These are phyloP conservation scores for Ectemnius continuus DNA, from an alignment of 2,888 invertebrate genomes.

Conservation along the genomic window DNA sequence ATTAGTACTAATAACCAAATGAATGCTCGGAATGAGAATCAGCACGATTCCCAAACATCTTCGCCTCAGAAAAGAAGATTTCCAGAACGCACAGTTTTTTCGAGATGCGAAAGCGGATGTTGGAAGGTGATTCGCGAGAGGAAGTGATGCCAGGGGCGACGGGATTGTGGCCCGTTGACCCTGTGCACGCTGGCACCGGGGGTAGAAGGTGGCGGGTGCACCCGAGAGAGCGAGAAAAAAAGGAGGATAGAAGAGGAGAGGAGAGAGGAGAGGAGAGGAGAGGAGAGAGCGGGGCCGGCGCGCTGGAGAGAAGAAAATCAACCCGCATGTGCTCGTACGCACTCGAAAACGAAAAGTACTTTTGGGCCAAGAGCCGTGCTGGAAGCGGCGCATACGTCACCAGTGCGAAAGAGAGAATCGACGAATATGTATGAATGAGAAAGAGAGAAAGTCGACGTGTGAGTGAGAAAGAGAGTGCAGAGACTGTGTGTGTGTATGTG, in stretches of 20 bases:
- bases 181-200: slow-evolving; percentile 15
- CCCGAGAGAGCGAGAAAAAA: slow-evolving; percentile 41
- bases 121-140: slow-evolving; percentile 5
- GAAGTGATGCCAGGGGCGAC: not conserved
- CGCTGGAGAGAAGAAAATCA: slow-evolving; percentile 65
- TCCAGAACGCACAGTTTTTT: not conserved
- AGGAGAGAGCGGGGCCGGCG: no score
- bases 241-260: not conserved
- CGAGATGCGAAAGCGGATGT: not conserved
- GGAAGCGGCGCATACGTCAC: slow-evolving; percentile 48
- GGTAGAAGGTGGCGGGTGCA: slow-evolving; percentile 36
- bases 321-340: slow-evolving; percentile 70
- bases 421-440: no score
- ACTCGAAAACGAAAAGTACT: slow-evolving; percentile 72
- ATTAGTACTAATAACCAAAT: no score
- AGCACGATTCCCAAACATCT: no score
- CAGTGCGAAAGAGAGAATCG: slow-evolving; percentile 28
- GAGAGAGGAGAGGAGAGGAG: no score
- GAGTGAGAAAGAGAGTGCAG: slow-evolving; percentile 32
- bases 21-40: no score
- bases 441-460: no score
- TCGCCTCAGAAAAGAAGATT: not conserved
- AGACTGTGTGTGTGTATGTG: slow-evolving; percentile 49
- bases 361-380: slow-evolving; percentile 58
- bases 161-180: slow-evolving; percentile 33